Evolutionary conservation across 2,113 vertebrate species (phyloP).

Genomic region (Platysteira castanea): DNA sequence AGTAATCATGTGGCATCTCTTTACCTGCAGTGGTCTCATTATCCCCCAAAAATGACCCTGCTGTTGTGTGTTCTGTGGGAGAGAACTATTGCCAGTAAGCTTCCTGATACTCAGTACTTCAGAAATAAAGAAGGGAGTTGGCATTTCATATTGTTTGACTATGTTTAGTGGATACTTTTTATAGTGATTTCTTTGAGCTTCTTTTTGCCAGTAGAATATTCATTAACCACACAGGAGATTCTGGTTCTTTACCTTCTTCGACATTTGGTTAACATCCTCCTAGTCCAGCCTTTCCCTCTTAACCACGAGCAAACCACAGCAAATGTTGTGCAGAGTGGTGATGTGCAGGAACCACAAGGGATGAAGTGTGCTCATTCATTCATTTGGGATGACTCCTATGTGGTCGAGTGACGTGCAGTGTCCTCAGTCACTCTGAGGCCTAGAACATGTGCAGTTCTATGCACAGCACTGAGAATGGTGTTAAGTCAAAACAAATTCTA

Average conservation of each 20-base stretch:
- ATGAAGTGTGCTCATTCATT: not conserved
- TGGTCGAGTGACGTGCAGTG: accelerated
- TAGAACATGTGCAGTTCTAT: not conserved
- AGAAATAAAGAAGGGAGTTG: not conserved
- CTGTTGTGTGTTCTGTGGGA: not conserved
- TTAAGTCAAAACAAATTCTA: not conserved
- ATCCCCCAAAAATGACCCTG: not conserved
- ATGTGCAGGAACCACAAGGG: not conserved
- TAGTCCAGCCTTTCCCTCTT: not conserved
- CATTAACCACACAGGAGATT: not conserved
- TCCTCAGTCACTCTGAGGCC: not conserved
- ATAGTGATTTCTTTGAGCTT: not conserved
- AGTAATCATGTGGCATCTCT: not conserved
- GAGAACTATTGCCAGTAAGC: not conserved
- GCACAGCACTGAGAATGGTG: not conserved
- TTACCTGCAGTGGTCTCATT: not conserved
- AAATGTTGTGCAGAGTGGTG: not conserved
- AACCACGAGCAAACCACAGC: not conserved
- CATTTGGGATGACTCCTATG: not conserved
- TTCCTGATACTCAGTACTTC: not conserved
- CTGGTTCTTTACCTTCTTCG: not conserved
- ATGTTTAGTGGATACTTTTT: not conserved
- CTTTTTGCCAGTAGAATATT: not conserved
- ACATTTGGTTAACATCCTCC: not conserved
- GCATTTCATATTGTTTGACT: not conserved